Percentiles rank a stretch among this genome's conserved stretches.
These are phyloP conservation scores for Rhamphomyia laevipes DNA, from an alignment of 2,888 invertebrate species.

Conservation along the genomic window DNA sequence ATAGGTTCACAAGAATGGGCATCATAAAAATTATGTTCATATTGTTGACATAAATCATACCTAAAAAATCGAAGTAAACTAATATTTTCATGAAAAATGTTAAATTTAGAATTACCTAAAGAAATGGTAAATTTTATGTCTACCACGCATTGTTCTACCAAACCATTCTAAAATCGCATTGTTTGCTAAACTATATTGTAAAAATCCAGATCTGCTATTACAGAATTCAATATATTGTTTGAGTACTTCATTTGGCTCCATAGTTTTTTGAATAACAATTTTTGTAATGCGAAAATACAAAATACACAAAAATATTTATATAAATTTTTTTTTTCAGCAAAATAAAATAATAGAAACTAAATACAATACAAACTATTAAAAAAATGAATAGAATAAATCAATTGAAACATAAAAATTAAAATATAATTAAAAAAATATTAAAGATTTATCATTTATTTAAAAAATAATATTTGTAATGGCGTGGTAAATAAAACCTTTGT, in stretches of 20 bases:
- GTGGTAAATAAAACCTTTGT: too few relatives aligned
- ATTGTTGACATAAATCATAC: slow-evolving; percentile 22
- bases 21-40: slow-evolving; percentile 21
- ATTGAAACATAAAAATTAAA: too few relatives aligned
- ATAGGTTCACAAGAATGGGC: slow-evolving; percentile 21
- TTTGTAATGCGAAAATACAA: neutral
- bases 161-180: slow-evolving; percentile 28
- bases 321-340: too few relatives aligned
- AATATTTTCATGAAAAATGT: neutral
- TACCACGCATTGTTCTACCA: slow-evolving; percentile 24
- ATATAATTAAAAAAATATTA: too few relatives aligned
- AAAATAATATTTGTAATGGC: too few relatives aligned
- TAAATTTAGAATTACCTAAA: slow-evolving; percentile 18
- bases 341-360: too few relatives aligned
- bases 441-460: too few relatives aligned
- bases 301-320: too few relatives aligned
- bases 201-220: slow-evolving; percentile 12
- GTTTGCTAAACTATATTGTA: slow-evolving; percentile 21
- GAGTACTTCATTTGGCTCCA: neutral
- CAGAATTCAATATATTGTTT: neutral
- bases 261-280: too few relatives aligned
- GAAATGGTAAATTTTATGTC: slow-evolving; percentile 21
- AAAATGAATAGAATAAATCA: too few relatives aligned
- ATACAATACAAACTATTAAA: too few relatives aligned
- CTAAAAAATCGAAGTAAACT: slow-evolving; percentile 13